These are phyloP conservation scores for Bos javanicus DNA, from an alignment of 2,113 vertebrate species.

Conservation along the genomic window DNA sequence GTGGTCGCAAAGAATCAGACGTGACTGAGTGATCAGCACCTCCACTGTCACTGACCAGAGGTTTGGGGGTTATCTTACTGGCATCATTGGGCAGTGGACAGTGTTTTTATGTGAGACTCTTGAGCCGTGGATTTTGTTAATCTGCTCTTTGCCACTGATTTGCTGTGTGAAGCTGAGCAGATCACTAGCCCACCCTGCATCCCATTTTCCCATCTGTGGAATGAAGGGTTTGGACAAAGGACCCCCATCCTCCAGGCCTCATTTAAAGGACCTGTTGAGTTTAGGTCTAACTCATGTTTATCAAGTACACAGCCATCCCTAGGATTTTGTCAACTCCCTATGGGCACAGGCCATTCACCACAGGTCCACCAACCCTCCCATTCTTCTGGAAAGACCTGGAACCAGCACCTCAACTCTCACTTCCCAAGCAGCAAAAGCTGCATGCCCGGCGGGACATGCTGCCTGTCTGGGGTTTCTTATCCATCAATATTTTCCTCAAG, in stretches of 20 bases:
- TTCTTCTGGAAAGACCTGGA: neutral
- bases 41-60: neutral
- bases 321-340: neutral
- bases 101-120: neutral
- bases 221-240: neutral
- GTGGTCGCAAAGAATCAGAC: neutral
- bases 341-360: neutral
- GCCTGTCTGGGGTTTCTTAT: constrained; percentile 73
- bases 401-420: neutral
- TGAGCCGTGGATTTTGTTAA: neutral
- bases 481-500: constrained; percentile 83
- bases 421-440: neutral
- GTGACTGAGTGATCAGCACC: neutral
- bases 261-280: neutral
- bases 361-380: neutral
- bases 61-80: neutral
- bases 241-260: neutral
- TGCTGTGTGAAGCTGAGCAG: neutral
- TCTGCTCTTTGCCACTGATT: neutral
- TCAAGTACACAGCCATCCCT: neutral
- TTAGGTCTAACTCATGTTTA: neutral
- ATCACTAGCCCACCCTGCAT: neutral
- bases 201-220: neutral
- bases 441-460: neutral
- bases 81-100: no score